Base-by-base conservation (phyloP, 2,888 invertebrate species). In the Campoplex capitator region DNA sequence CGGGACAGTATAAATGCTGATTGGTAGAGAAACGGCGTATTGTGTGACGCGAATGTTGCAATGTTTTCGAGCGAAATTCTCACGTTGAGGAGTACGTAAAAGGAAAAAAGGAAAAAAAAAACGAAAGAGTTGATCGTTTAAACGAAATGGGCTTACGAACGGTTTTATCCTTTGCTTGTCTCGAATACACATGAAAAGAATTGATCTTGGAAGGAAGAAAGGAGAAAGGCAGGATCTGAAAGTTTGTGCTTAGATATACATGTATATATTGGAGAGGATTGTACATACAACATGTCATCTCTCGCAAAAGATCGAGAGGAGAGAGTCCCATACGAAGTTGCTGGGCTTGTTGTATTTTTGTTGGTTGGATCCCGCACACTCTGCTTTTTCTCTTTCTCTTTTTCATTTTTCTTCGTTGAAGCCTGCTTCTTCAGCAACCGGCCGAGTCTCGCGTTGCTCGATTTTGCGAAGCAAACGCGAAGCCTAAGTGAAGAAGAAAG, bases 401-500 rank as follows among this genome's bases (percentile, higher is more conserved):
- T 85, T 85, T 78, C 88, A 89, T 88, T 88, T 89, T 87, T 86
- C 88, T 84, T 79, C 83, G 87, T 42, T 54, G 38, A 51, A 23
- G 38, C 42, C 71, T 16, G 73, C 51, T 77, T 77, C 76, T 65
- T 75, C 79, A 67, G 73, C 80, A 51, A 73, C 78, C 75, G 38
- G 58, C 58, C 68, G 85, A 88, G 86, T 88, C 83, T 65, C 86
- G 89, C 91, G 90, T 90, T 91, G 91, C 90, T 91, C 89, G 90
- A 90, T 91, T 91, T 91, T 88, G 90, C 88, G 81, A 77, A 86
- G 82, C 65, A 77, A 76, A 56, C 76, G 73, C 81, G 58, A 54
- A 79, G 73, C 76, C 45, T 51, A 51, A 75, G 67, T 73, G 83
- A 58, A 70, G 81, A 74, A 81, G 84, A 84, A 65, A 58, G 70